Base-by-base conservation (phyloP, 2,113 vertebrate genomes). In the Triplophysa rosa region DNA sequence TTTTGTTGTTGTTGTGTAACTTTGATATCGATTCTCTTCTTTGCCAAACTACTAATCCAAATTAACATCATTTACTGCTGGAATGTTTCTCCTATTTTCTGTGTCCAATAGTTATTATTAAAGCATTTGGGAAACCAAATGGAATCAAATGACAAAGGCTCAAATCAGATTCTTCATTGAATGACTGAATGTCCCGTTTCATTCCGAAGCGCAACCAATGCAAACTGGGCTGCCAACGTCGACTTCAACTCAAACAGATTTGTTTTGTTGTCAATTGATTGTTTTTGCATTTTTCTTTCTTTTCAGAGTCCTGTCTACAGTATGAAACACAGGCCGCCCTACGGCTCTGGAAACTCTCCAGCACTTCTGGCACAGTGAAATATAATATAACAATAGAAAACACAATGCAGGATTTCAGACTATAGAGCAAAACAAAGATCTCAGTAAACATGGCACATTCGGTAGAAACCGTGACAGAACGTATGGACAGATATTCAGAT, bases 301-400 rank as follows among this genome's bases (percentile, higher is more conserved):
- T n/a, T 52, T 29, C 7, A 7, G 21, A 49, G 13, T 17, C 23
- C 8, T 10, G 2, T 42, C 42, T 47, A 26, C 7, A 26, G 66
- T 14, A 52, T 29, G 49, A 83, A 83, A 78, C 65, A 87, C 66
- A 37, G 33, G 33, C 33, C 6, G 33, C 7, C 80, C 71, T 26
- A 67, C 7, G 1, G 68, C 47, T 70, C 63, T 88, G 86, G 83
- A 87, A 54, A 3, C 3, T 66, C 17, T 86, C 86, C 89, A 89
- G 79, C 79, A 47, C 69, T 54, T 47, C 81, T 67, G 81, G 87
- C 78, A 85, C 79, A 75, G 72, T 75, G 84, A 76, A 80, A 84
- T 83, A 73, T 56, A 42, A 79, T 67, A 69, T 67, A 83, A 80
- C 84, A 83, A 84, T 3, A 69, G 76, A 49, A 82, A 80, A 82